These are phyloP conservation scores for Tragopan temminckii DNA, from an alignment of 2,797 vertebrate genomes.

Conservation along the genomic window DNA sequence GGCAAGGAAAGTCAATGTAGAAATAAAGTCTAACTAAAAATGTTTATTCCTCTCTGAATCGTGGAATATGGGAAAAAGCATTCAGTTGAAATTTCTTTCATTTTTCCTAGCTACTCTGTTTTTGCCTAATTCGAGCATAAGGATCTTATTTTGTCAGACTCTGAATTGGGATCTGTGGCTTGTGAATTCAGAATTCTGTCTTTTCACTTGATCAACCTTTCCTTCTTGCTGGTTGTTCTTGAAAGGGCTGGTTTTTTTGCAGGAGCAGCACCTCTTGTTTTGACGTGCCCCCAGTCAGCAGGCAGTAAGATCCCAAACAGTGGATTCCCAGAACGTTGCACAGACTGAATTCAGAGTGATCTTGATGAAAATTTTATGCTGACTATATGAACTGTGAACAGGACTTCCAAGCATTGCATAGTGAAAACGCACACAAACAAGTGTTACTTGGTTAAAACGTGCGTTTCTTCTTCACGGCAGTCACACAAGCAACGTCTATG, in stretches of 20 bases:
- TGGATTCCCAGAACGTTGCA: background rate
- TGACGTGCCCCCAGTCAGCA: background rate
- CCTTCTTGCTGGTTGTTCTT: background rate
- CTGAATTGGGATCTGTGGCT: background rate
- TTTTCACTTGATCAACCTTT: background rate
- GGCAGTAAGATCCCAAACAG: background rate
- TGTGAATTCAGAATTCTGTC: background rate
- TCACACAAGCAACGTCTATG: background rate
- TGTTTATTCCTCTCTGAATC: background rate
- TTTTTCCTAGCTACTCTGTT: background rate
- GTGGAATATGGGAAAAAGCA: background rate
- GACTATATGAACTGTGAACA: background rate
- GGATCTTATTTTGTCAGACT: background rate
- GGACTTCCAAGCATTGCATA: background rate
- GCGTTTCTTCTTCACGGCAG: background rate
- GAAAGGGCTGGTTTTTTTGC: background rate
- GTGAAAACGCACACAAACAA: background rate
- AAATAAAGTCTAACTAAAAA: background rate
- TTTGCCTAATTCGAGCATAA: background rate
- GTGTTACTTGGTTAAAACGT: background rate
- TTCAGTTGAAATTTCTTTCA: background rate
- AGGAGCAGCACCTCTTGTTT: background rate
- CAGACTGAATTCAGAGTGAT: background rate
- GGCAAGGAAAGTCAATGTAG: background rate
- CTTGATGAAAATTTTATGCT: background rate